phyloP scores from a whole-genome alignment of 2,797 vertebrate genomes.

The Sebastolobus alascanus region DNA sequence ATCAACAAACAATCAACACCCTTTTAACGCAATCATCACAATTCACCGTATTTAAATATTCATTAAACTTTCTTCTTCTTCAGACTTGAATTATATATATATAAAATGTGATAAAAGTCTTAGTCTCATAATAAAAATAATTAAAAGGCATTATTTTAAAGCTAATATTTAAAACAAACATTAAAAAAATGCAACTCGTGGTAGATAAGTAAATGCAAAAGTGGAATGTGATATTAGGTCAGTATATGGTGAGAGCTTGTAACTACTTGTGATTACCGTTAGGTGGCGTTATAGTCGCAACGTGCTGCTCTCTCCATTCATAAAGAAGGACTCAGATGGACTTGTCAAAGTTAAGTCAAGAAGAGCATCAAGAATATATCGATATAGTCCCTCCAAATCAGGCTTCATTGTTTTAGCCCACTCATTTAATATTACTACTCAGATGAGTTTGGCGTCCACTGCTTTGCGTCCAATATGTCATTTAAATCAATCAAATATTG shows the following conservation, averaged over 20 bases:
- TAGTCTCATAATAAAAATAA: not conserved
- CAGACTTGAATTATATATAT: too few relatives aligned
- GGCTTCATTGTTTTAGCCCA: not conserved
- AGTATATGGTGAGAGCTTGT: not conserved
- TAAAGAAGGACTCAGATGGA: not conserved
- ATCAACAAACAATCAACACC: too few relatives aligned
- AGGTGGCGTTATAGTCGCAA: conserved; percentile 58
- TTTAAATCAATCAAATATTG: not conserved
- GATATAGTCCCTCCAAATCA: not conserved
- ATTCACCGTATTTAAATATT: too few relatives aligned
- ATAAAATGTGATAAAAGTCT: not conserved
- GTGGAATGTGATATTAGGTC: not conserved
- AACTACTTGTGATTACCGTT: conserved; percentile 18
- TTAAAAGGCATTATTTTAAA: not conserved
- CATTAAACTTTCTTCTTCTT: too few relatives aligned
- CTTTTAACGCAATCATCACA: too few relatives aligned
- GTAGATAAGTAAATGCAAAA: not conserved
- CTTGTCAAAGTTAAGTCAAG: not conserved
- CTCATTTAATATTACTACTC: not conserved
- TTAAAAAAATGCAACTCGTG: not conserved
- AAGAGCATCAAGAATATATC: not conserved
- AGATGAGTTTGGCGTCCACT: not conserved
- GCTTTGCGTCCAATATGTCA: not conserved
- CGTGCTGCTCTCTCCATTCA: not conserved
- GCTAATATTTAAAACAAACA: too few relatives aligned